Percentiles rank a stretch among this genome's conserved stretches.
phyloP scores from a whole-genome alignment of 2,113 vertebrate genomes.

The Trinectes maculatus region DNA sequence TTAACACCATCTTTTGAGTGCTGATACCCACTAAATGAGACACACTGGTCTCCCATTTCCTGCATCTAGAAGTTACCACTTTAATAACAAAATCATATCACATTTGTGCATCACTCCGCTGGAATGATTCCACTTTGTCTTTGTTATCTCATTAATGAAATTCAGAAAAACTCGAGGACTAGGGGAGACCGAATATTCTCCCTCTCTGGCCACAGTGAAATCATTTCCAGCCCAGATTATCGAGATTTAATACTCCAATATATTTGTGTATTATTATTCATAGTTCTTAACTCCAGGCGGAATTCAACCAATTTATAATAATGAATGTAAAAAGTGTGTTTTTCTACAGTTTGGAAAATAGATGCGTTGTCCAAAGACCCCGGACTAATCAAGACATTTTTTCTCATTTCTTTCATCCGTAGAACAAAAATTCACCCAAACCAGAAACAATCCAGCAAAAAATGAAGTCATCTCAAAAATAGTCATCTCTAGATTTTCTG shows the following conservation, averaged over 20 bases:
- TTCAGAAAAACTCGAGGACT: constrained; percentile 3
- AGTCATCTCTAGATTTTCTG: too few relatives aligned
- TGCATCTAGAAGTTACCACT: constrained; percentile 38
- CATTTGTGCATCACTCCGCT: constrained; percentile 29
- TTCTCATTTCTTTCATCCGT: too few relatives aligned
- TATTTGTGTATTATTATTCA: neutral
- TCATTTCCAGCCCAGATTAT: neutral
- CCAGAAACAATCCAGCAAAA: too few relatives aligned
- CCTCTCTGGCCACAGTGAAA: neutral
- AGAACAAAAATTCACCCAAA: too few relatives aligned
- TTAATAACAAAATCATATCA: constrained; percentile 59
- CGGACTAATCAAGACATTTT: too few relatives aligned
- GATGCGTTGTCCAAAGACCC: too few relatives aligned
- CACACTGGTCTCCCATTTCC: constrained; percentile 21
- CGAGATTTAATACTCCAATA: neutral
- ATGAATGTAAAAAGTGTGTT: too few relatives aligned
- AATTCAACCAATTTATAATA: too few relatives aligned
- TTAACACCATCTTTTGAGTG: constrained; percentile 11
- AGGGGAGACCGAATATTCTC: neutral
- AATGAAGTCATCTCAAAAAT: too few relatives aligned
- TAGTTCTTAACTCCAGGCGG: neutral
- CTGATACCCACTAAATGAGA: constrained; percentile 1
- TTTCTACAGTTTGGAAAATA: too few relatives aligned
- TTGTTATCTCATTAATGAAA: constrained; percentile 40
- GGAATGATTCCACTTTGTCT: constrained; percentile 31